These are phyloP conservation scores for Rhineura floridana DNA, from an alignment of 2,113 vertebrate species.

Conservation along the genomic window DNA sequence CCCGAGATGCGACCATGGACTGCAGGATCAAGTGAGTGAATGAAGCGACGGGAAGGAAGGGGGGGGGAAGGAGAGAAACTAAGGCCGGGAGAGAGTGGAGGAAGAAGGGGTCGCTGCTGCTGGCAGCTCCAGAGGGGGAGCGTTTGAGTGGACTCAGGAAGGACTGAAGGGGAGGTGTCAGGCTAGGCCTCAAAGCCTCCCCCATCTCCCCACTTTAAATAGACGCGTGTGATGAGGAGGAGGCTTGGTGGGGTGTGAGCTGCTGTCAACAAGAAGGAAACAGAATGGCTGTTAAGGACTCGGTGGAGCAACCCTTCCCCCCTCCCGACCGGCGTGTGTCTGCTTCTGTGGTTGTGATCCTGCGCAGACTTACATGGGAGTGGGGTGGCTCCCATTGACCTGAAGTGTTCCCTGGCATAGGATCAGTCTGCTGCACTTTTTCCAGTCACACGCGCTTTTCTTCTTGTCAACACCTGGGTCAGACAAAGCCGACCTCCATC, in stretches of 20 bases:
- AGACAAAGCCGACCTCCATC: too few relatives aligned
- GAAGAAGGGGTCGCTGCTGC: background rate
- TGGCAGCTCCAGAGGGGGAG: background rate
- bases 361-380: too few relatives aligned
- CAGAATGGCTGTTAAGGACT: background rate
- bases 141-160: background rate
- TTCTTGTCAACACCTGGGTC: background rate
- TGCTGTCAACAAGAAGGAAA: background rate
- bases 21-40: constrained; percentile 87
- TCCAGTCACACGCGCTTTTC: too few relatives aligned
- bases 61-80: background rate
- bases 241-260: background rate
- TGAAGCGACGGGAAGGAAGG: background rate
- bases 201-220: background rate
- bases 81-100: background rate
- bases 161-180: background rate
- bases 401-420: too few relatives aligned
- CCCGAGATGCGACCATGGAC: constrained; percentile 89
- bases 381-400: too few relatives aligned
- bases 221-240: background rate
- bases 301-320: background rate
- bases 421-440: background rate
- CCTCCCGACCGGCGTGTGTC: background rate
- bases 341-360: too few relatives aligned
- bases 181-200: constrained; percentile 62